These are phyloP conservation scores for mouse (Mus musculus) DNA, from an alignment of 2,113 vertebrate genomes.

Conservation along the genomic window GRCm39 chr7:6181501-6182000, in stretches of 20 bases:
- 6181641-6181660: not conserved
- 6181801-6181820: not conserved
- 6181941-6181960: fast-evolving
- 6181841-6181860: not conserved
- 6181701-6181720: too few species aligned
- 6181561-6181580: too few species aligned
- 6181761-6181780: not conserved
- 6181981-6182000: fast-evolving
- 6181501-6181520: too few species aligned
- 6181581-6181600: not conserved
- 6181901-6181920: not conserved
- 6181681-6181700: not conserved
- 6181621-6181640: not conserved
- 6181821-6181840: not conserved
- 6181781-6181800: too few species aligned
- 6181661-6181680: too few species aligned
- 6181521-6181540: too few species aligned
- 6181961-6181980: not conserved
- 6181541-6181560: too few species aligned
- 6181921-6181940: not conserved
- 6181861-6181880: not conserved
- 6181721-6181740: too few species aligned
- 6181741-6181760: too few species aligned
- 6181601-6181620: not conserved
- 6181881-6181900: not conserved